Evolutionary conservation across 2,113 vertebrate species (phyloP).

Genomic region (Alces alces): DNA sequence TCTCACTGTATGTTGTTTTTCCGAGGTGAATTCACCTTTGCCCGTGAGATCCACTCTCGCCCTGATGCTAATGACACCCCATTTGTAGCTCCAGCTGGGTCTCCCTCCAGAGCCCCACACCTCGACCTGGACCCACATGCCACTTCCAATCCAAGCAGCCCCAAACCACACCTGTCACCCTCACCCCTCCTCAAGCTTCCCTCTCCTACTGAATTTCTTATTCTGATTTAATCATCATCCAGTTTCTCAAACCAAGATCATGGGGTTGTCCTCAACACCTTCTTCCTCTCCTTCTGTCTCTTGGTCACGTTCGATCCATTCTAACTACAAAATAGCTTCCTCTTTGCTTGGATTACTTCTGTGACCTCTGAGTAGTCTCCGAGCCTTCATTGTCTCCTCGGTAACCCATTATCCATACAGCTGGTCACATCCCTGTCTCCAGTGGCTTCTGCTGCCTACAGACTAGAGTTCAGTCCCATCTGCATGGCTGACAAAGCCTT

Average conservation of each 20-base stretch:
- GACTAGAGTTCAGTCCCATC: constrained; percentile 21
- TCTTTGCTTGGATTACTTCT: background rate
- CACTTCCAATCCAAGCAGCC: background rate
- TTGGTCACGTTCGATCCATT: background rate
- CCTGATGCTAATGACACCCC: background rate
- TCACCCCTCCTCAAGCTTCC: background rate
- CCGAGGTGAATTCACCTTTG: background rate
- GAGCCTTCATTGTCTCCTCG: background rate
- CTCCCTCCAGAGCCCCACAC: background rate
- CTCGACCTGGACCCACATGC: fast-evolving
- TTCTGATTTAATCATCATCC: background rate
- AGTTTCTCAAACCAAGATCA: background rate
- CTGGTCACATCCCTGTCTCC: constrained; percentile 28
- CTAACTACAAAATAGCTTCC: background rate
- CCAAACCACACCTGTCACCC: background rate
- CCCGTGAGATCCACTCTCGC: background rate
- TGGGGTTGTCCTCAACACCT: fast-evolving
- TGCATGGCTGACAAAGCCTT: constrained; percentile 31
- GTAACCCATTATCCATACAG: background rate
- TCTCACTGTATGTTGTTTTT: background rate
- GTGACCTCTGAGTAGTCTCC: background rate
- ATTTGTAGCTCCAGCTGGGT: background rate
- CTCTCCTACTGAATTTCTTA: background rate
- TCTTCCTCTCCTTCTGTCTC: background rate
- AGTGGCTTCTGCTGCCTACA: constrained; percentile 21